Conservation (phyloP, 2,888 invertebrate genomes). For the Hirtodrosophila duncani region DNA sequence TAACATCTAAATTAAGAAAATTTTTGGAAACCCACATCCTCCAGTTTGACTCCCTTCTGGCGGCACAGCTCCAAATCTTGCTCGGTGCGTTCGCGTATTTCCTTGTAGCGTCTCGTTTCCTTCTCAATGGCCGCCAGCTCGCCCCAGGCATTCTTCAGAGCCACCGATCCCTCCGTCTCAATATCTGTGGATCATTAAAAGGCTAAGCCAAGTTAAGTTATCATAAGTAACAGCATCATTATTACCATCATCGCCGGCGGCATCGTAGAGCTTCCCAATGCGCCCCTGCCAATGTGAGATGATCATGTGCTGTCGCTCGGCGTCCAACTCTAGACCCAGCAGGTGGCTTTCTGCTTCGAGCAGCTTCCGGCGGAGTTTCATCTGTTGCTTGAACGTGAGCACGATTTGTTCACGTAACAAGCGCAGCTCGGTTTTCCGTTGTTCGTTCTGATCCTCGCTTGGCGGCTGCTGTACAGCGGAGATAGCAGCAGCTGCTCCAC, state of each 20-base stretch:
- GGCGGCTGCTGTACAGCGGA: conserved; percentile 42
- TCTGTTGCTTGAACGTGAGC: conserved; percentile 93
- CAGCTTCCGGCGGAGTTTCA: conserved; percentile 90
- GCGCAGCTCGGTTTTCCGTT: conserved; percentile 80
- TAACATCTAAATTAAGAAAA: accelerated
- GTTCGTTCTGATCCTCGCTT: conserved; percentile 78
- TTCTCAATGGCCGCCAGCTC: conserved; percentile 90
- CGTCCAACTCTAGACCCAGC: conserved; percentile 90
- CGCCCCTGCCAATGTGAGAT: conserved; percentile 92
- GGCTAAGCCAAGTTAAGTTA: not conserved
- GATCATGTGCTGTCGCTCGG: conserved; percentile 91
- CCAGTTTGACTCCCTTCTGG: conserved; percentile 87
- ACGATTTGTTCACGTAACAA: conserved; percentile 91
- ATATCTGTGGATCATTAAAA: conserved; percentile 54
- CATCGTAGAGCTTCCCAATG: conserved; percentile 82
- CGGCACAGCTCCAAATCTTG: conserved; percentile 89
- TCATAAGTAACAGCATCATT: not conserved
- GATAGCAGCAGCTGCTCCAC: conserved; percentile 71
- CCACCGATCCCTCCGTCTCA: conserved; percentile 77
- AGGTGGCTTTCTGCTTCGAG: conserved; percentile 95
- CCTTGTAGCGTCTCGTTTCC: conserved; percentile 89
- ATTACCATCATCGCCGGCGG: conserved; percentile 75
- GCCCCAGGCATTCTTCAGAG: conserved; percentile 89
- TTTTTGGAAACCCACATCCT: conserved; percentile 83
- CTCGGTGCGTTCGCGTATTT: conserved; percentile 87